phyloP scores from a whole-genome alignment of 2,888 invertebrate genomes.

The Aphidoletes aphidimyza region DNA sequence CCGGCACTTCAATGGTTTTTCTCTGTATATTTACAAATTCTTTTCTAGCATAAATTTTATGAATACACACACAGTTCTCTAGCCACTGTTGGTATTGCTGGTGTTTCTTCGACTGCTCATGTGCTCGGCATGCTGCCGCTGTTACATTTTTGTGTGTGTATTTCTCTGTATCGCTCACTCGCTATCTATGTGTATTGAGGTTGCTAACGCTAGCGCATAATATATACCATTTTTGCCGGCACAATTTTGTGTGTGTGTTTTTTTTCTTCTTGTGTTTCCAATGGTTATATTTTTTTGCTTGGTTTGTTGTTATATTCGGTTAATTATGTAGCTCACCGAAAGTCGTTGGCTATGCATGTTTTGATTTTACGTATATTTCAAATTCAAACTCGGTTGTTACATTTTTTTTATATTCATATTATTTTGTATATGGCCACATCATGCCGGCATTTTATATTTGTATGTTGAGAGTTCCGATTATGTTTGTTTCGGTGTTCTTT shows the following conservation, averaged over 20 bases:
- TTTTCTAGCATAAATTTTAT: constrained; percentile 51
- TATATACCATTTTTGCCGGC: constrained; percentile 1
- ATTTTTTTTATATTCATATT: constrained; percentile 27
- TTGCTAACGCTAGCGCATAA: not conserved
- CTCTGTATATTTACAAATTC: constrained; percentile 34
- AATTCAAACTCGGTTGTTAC: not conserved
- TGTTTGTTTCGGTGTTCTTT: not conserved
- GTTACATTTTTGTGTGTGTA: no score
- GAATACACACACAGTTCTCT: constrained; percentile 20
- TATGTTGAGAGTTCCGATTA: not conserved
- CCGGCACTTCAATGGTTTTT: constrained; percentile 31
- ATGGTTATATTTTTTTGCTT: constrained; percentile 14
- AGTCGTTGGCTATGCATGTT: constrained; percentile 39
- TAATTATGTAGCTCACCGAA: constrained; percentile 28
- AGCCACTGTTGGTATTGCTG: constrained; percentile 14
- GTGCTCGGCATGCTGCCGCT: not conserved
- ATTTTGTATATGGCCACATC: not conserved
- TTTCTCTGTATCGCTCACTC: no score
- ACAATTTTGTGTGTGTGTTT: no score
- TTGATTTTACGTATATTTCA: constrained; percentile 27
- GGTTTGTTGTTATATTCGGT: not conserved
- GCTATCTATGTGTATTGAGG: not conserved
- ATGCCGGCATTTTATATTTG: constrained; percentile 17
- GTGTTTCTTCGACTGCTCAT: constrained; percentile 25
- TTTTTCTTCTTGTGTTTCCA: constrained; percentile 18